phyloP scores from a whole-genome alignment of 2,888 invertebrate genomes.

The Epistrophe eligans region DNA sequence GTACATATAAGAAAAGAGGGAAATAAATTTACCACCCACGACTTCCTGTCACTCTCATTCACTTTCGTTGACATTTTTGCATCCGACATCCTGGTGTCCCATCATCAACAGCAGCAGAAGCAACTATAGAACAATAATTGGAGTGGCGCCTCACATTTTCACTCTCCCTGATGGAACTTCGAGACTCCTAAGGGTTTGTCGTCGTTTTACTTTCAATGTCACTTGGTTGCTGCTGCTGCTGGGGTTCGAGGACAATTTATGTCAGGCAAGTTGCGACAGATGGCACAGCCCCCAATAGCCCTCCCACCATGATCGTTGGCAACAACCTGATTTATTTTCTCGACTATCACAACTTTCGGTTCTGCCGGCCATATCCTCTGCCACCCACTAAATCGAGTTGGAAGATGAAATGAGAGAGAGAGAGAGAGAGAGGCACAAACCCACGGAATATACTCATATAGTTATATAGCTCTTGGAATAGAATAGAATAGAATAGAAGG shows the following conservation, averaged over 20 bases:
- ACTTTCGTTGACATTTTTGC: slow-evolving; percentile 75
- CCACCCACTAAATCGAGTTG: slow-evolving; percentile 54
- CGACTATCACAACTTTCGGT: slow-evolving; percentile 72
- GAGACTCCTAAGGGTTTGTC: slow-evolving; percentile 35
- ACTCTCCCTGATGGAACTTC: background rate
- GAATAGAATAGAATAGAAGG: slow-evolving; percentile 49
- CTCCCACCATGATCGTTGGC: slow-evolving; percentile 52
- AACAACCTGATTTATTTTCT: slow-evolving; percentile 74
- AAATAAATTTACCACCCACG: slow-evolving; percentile 74
- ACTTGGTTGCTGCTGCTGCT: slow-evolving; percentile 23
- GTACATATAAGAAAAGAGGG: background rate
- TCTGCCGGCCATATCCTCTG: slow-evolving; percentile 24
- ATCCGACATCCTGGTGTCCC: slow-evolving; percentile 62
- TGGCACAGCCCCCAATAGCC: slow-evolving; percentile 69
- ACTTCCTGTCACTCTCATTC: slow-evolving; percentile 73
- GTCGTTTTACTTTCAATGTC: slow-evolving; percentile 72
- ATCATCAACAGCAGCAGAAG: slow-evolving; percentile 5
- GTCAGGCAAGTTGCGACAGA: slow-evolving; percentile 70
- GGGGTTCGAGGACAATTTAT: slow-evolving; percentile 69
- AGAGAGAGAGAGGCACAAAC: background rate
- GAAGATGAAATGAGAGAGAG: slow-evolving; percentile 15
- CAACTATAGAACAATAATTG: slow-evolving; percentile 23
- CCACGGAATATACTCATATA: background rate
- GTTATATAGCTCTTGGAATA: no score
- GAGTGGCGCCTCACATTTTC: slow-evolving; percentile 69